Evolutionary conservation across 2,888 invertebrate genomes (phyloP).

Genomic region (Neelides folsomi): DNA sequence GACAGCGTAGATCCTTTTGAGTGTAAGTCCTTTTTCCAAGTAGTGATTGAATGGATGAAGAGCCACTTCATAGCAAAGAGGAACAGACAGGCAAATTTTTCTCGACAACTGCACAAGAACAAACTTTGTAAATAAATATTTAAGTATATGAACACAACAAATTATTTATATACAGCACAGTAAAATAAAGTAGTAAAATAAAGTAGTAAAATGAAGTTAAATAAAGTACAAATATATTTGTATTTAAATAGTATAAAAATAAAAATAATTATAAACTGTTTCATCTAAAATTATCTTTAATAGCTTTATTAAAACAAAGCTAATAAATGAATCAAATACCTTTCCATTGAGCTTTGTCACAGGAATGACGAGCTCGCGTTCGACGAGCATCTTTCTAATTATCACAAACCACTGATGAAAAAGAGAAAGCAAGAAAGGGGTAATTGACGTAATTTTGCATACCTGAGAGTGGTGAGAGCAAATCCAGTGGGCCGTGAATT

Average conservation of each 20-base stretch:
- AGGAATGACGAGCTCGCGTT: slow-evolving; percentile 17
- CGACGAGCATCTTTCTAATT: slow-evolving; percentile 15
- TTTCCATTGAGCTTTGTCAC: slow-evolving; percentile 13
- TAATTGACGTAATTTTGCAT: background rate
- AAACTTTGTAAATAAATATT: background rate
- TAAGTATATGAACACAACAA: background rate
- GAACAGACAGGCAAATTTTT: slow-evolving; percentile 15
- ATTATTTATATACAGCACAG: background rate
- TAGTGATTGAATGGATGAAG: slow-evolving; percentile 20
- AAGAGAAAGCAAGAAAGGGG: too few species aligned
- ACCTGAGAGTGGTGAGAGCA: slow-evolving; percentile 20
- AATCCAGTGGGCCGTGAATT: slow-evolving; percentile 14
- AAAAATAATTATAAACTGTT: too few species aligned
- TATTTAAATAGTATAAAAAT: too few species aligned
- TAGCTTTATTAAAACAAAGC: background rate
- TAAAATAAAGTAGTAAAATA: too few species aligned
- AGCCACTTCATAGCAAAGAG: slow-evolving; percentile 18
- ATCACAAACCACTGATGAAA: too few species aligned
- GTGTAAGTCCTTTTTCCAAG: slow-evolving; percentile 15
- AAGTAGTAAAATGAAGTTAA: too few species aligned
- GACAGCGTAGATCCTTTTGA: slow-evolving; percentile 18
- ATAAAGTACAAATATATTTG: too few species aligned
- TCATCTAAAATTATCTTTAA: too few species aligned
- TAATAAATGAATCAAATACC: slow-evolving; percentile 2
- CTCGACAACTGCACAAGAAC: slow-evolving; percentile 9